Evolutionary conservation across 2,797 vertebrate genomes (phyloP).

Genomic region (Melopsittacus undulatus): DNA sequence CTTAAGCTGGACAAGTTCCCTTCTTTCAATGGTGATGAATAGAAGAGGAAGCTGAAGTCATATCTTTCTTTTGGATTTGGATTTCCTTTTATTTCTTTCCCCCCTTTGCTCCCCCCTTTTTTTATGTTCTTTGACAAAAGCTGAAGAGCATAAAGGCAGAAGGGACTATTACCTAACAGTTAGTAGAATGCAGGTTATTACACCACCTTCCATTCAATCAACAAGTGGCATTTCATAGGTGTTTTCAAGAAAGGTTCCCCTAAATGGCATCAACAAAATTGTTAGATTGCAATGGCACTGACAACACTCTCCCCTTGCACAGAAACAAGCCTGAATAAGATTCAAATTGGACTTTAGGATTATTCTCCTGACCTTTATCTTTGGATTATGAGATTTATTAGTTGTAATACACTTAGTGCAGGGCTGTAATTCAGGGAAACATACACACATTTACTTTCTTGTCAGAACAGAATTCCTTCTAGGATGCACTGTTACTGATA

Average conservation of each 20-base stretch:
- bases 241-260: not conserved
- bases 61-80: not conserved
- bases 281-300: not conserved
- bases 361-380: constrained; percentile 40
- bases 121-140: not conserved
- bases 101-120: accelerated
- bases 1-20: not conserved
- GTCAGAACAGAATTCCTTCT: not conserved
- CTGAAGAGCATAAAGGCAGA: not conserved
- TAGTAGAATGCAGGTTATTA: not conserved
- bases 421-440: not conserved
- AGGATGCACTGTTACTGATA: not conserved
- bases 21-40: not conserved
- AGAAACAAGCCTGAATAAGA: constrained; percentile 1
- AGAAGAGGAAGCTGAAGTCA: constrained; percentile 34
- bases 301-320: not conserved
- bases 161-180: not conserved
- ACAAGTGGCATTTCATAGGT: not conserved
- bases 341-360: not conserved
- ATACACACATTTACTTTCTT: not conserved
- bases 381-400: constrained; percentile 59
- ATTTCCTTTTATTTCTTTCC: not conserved
- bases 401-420: constrained; percentile 30
- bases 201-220: not conserved
- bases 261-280: not conserved